These are phyloP conservation scores for Aporophyla nigra DNA, from an alignment of 2,888 invertebrate genomes.

Conservation along the genomic window DNA sequence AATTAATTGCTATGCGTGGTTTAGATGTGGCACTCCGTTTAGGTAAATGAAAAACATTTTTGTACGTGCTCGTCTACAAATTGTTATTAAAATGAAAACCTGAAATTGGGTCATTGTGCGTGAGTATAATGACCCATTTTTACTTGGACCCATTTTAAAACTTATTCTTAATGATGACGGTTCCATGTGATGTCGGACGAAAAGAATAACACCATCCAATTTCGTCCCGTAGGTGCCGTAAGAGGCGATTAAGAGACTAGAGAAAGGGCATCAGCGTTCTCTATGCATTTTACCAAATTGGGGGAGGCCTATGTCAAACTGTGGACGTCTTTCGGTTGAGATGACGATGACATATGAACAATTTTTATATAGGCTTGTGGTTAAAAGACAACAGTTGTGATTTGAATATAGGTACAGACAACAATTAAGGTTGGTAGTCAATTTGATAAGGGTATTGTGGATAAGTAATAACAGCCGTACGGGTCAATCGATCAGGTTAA, in stretches of 20 bases:
- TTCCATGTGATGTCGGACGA: no score
- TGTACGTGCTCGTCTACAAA: background rate
- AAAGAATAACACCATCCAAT: no score
- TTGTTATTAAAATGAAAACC: background rate
- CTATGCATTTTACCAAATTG: no score
- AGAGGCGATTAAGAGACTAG: no score
- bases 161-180: background rate
- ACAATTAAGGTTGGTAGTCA: no score
- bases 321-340: no score
- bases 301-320: no score
- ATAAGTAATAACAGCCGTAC: background rate
- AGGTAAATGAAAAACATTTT: background rate
- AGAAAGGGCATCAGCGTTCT: no score
- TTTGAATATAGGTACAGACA: no score
- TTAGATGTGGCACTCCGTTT: conserved; percentile 16
- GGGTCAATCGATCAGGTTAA: background rate
- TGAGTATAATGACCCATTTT: background rate
- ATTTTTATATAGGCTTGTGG: background rate
- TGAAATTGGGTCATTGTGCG: background rate
- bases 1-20: conserved; percentile 11
- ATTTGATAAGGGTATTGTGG: background rate
- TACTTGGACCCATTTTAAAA: background rate
- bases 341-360: background rate
- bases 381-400: background rate
- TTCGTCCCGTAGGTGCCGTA: no score